Percentiles rank a stretch among this genome's conserved stretches.
Conservation (phyloP, 2,113 vertebrate genomes). For the Hiodon tergisus region DNA sequence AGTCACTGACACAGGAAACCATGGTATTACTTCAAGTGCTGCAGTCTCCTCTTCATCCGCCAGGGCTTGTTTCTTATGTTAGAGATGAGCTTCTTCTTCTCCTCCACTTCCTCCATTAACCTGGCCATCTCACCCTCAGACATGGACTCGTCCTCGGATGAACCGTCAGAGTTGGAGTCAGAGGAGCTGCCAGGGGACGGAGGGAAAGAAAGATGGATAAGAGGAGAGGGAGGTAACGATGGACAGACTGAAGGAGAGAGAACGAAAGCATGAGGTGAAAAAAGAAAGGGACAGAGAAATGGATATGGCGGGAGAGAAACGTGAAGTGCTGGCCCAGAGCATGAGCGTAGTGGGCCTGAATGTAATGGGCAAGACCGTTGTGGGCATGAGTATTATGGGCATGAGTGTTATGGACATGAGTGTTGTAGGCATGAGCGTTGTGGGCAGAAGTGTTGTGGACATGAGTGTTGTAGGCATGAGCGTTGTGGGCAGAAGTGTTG, state of each 20-base stretch:
- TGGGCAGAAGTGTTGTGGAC: too few species aligned
- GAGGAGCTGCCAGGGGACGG: constrained; percentile 56
- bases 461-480: too few species aligned
- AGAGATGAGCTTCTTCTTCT: constrained; percentile 90
- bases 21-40: constrained; percentile 68
- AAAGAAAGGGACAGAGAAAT: too few species aligned
- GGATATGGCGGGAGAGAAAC: too few species aligned
- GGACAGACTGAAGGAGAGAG: not conserved
- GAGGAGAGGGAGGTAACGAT: not conserved
- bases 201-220: not conserved
- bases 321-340: too few species aligned
- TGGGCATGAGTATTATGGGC: too few species aligned
- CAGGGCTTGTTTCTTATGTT: constrained; percentile 89
- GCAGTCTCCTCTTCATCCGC: constrained; percentile 84
- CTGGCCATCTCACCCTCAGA: constrained; percentile 78
- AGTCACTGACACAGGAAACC: too few species aligned
- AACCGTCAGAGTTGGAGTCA: constrained; percentile 39
- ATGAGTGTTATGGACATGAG: too few species aligned
- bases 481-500: too few species aligned
- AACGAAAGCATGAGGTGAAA: not conserved
- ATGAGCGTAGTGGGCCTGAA: too few species aligned
- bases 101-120: constrained; percentile 90
- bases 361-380: too few species aligned
- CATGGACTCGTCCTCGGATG: constrained; percentile 73
- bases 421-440: too few species aligned